phyloP scores from a whole-genome alignment of 64 coral and sea anemone genomes.

The Exaiptasia diaphana region DNA sequence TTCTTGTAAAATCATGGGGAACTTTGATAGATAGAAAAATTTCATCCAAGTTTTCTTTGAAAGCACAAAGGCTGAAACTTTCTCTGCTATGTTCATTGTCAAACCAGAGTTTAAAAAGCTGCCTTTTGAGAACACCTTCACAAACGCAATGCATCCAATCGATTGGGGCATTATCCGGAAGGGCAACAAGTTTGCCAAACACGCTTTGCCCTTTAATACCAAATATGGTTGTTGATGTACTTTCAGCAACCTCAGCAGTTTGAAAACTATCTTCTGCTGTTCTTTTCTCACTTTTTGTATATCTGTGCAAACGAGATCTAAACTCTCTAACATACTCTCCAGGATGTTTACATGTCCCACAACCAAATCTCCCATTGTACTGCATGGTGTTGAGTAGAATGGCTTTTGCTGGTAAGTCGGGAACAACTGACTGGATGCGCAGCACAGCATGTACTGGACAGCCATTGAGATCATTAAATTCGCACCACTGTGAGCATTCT shows the following conservation, averaged over 20 bases:
- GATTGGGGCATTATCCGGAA: slow-evolving; percentile 53
- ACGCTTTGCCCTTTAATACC: slow-evolving; percentile 33
- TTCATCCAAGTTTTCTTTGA: slow-evolving; percentile 20
- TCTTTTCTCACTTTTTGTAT: background rate
- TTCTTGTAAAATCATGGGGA: slow-evolving; percentile 53
- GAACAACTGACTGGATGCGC: slow-evolving; percentile 30
- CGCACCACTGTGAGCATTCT: background rate
- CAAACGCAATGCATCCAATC: slow-evolving; percentile 64
- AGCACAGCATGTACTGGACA: background rate
- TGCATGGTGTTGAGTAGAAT: slow-evolving; percentile 50
- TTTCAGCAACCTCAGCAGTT: background rate
- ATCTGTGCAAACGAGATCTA: slow-evolving; percentile 20
- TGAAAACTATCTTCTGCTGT: background rate
- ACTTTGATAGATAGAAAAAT: slow-evolving; percentile 24
- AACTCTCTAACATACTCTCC: slow-evolving; percentile 1
- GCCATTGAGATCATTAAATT: slow-evolving; percentile 1
- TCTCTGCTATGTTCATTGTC: background rate
- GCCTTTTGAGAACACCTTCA: slow-evolving; percentile 36
- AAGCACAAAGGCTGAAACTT: background rate
- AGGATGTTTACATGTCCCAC: slow-evolving; percentile 36
- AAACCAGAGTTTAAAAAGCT: slow-evolving; percentile 11
- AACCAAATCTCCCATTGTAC: slow-evolving; percentile 56
- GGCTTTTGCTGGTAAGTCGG: slow-evolving; percentile 46
- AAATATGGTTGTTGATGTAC: too few relatives aligned
- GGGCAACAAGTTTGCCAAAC: slow-evolving; percentile 9